Evolutionary conservation across 2,888 invertebrate genomes (phyloP).

Genomic region (Polyploca ridens): DNA sequence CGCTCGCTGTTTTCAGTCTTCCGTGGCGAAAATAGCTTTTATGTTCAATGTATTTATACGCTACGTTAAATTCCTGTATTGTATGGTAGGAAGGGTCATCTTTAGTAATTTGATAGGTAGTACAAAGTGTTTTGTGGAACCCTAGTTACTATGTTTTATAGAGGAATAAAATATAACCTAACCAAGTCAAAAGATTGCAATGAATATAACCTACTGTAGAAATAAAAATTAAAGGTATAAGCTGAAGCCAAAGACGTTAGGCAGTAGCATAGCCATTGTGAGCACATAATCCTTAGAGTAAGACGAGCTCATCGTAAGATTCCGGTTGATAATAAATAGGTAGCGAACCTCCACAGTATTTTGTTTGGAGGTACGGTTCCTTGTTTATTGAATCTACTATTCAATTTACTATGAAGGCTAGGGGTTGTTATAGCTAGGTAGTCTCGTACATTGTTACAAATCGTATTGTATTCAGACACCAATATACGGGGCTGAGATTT

Average conservation of each 20-base stretch:
- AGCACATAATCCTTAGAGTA: slow-evolving; percentile 35
- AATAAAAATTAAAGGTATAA: slow-evolving; percentile 22
- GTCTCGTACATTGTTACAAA: neutral
- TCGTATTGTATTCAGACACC: neutral
- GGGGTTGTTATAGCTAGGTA: neutral
- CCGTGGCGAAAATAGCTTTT: slow-evolving; percentile 48
- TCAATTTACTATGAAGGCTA: neutral
- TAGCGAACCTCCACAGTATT: slow-evolving; percentile 19
- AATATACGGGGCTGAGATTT: neutral
- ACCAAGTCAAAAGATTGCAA: neutral
- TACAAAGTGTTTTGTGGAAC: too few relatives aligned
- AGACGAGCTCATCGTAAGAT: slow-evolving; percentile 33
- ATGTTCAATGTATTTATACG: slow-evolving; percentile 37
- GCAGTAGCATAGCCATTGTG: slow-evolving; percentile 35
- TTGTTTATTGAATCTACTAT: slow-evolving; percentile 4
- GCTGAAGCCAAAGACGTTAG: too few relatives aligned
- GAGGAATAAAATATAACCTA: neutral
- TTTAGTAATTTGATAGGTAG: too few relatives aligned
- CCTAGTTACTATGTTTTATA: too few relatives aligned
- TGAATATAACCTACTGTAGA: too few relatives aligned
- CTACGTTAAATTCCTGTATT: slow-evolving; percentile 25
- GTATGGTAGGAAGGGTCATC: too few relatives aligned
- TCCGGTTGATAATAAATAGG: slow-evolving; percentile 24
- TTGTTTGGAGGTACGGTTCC: slow-evolving; percentile 13
- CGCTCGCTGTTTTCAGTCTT: slow-evolving; percentile 46